Evolutionary conservation across 2,888 invertebrate species (phyloP).

Genomic region (Osedax fenrisi): DNA sequence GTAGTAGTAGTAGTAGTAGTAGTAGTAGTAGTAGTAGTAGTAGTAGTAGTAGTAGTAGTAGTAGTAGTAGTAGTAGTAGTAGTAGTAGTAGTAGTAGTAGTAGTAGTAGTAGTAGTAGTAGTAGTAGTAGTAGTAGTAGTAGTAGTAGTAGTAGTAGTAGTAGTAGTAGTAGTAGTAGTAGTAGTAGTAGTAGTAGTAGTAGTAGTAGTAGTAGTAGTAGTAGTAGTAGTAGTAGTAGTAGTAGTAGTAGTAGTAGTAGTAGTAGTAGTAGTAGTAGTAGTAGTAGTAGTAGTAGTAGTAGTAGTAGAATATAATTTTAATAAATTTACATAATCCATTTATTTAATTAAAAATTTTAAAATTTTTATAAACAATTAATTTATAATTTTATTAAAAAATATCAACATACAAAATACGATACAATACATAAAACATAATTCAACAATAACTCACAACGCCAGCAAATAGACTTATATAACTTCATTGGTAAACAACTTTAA

Average conservation of each 20-base stretch:
- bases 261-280: conserved; percentile 15
- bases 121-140: not conserved
- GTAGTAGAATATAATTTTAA: not conserved
- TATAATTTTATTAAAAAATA: too few relatives aligned
- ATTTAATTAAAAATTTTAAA: too few relatives aligned
- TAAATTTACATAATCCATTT: too few relatives aligned
- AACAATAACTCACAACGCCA: too few relatives aligned
- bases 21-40: conserved; percentile 15
- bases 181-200: conserved; percentile 14
- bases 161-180: conserved; percentile 6
- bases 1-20: conserved; percentile 30
- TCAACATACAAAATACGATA: too few relatives aligned
- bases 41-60: conserved; percentile 18
- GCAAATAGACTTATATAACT: too few relatives aligned
- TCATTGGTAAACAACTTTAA: too few relatives aligned
- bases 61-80: conserved; percentile 19
- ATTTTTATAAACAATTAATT: too few relatives aligned
- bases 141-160: conserved; percentile 3
- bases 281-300: conserved; percentile 23
- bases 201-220: conserved; percentile 27
- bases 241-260: conserved; percentile 20
- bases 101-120: conserved; percentile 36
- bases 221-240: conserved; percentile 31
- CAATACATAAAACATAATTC: too few relatives aligned
- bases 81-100: conserved; percentile 34